phyloP scores from a whole-genome alignment of 2,113 vertebrate species.

The Hyaena hyaena region DNA sequence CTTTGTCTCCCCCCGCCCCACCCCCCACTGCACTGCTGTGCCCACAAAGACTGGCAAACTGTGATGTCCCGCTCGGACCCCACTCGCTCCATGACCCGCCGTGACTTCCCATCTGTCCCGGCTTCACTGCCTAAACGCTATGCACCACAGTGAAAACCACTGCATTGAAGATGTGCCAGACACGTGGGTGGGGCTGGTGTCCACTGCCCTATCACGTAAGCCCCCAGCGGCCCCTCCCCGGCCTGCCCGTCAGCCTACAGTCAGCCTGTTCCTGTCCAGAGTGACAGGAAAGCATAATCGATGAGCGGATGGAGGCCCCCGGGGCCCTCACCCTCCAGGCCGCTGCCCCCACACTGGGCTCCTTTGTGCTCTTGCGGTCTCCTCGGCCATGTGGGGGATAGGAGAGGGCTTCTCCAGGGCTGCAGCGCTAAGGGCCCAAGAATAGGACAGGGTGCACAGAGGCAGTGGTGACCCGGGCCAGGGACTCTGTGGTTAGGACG shows the following conservation, averaged over 20 bases:
- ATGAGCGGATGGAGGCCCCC: background rate
- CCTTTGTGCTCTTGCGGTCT: background rate
- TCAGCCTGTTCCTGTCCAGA: background rate
- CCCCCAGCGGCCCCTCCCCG: background rate
- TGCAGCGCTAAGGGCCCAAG: background rate
- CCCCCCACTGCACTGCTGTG: background rate
- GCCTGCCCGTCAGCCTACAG: background rate
- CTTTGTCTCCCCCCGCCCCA: background rate
- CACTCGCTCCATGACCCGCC: background rate
- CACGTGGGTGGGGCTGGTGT: background rate
- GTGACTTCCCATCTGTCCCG: background rate
- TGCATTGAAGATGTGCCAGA: slow-evolving; percentile 35
- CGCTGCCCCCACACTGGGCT: background rate
- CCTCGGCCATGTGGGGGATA: background rate
- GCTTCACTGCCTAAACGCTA: slow-evolving; percentile 58
- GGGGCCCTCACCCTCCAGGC: background rate
- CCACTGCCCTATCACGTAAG: background rate
- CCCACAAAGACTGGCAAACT: background rate
- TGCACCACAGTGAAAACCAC: background rate
- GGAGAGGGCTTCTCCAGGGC: background rate
- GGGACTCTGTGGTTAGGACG: background rate
- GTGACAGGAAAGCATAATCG: background rate
- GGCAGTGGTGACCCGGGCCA: background rate
- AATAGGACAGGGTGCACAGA: background rate
- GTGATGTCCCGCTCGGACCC: background rate